Conservation (phyloP, 92 coral and sea anemone species). For the Palythoa caribaeorum region DNA sequence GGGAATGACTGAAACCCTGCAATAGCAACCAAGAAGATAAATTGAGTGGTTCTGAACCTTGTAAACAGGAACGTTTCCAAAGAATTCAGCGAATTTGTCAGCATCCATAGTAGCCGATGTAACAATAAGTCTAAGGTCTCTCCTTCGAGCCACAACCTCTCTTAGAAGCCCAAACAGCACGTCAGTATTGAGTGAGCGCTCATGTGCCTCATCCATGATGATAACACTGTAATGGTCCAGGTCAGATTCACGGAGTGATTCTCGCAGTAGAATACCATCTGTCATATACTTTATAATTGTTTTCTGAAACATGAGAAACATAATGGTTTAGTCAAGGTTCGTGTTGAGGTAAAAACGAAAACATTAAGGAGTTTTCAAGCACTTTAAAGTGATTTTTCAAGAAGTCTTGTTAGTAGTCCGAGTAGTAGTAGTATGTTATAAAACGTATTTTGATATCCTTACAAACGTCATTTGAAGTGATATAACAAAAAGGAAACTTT, state of each 20-base stretch:
- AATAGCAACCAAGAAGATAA: neutral
- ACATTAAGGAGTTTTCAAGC: no score
- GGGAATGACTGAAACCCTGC: no score
- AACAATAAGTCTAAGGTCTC: conserved; percentile 93
- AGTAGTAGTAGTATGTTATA: no score
- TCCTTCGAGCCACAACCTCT: conserved; percentile 70
- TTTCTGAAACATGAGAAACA: conserved; percentile 59
- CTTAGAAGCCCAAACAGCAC: conserved; percentile 95
- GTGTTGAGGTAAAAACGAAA: no score
- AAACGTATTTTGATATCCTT: no score
- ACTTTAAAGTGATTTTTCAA: no score
- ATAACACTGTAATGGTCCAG: conserved; percentile 96
- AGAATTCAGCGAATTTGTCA: conserved; percentile 97
- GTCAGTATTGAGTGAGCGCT: conserved; percentile 97
- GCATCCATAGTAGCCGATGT: conserved; percentile 99
- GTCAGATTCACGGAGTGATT: conserved; percentile 94
- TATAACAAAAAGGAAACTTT: no score
- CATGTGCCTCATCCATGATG: conserved; percentile 99
- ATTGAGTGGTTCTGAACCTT: conserved; percentile 67
- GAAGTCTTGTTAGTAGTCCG: no score
- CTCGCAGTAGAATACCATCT: conserved; percentile 97
- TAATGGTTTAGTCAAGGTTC: no score
- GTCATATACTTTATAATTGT: conserved; percentile 99
- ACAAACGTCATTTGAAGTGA: no score
- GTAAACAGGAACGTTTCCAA: conserved; percentile 94